A percentile compares a stretch with the other conserved stretches of the same genome.
These are phyloP conservation scores for Lepas anatifera DNA, from an alignment of 2,888 invertebrate genomes.

Conservation along the genomic window DNA sequence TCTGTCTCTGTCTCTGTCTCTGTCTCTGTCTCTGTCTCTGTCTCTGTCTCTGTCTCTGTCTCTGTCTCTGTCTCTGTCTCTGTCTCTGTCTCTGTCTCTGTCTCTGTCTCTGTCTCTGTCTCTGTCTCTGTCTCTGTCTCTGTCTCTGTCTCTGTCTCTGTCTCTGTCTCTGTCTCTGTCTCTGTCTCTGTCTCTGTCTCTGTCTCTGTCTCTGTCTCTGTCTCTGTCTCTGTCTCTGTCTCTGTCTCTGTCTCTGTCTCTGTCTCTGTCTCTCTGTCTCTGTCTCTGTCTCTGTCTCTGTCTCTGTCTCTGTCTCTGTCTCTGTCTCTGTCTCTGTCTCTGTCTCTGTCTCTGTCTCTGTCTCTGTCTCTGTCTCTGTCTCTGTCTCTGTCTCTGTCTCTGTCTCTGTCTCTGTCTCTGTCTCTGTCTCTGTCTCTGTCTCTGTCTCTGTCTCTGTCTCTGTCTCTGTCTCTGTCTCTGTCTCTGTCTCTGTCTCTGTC, in stretches of 20 bases:
- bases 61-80: too few species aligned
- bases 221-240: background rate
- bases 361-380: background rate
- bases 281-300: background rate
- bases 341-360: background rate
- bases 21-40: background rate
- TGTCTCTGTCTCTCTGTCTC: background rate
- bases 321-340: background rate
- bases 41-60: background rate
- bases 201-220: slow-evolving; percentile 3
- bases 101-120: too few species aligned
- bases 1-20: slow-evolving; percentile 12
- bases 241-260: background rate
- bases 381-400: background rate
- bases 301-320: too few species aligned
- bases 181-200: background rate
- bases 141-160: slow-evolving; percentile 8
- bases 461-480: background rate
- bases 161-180: background rate
- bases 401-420: background rate
- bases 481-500: too few species aligned
- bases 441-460: background rate
- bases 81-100: background rate
- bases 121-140: background rate
- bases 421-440: slow-evolving; percentile 10